Base-by-base conservation (phyloP, 2,113 vertebrate genomes). In the Atlantisia rogersi region DNA sequence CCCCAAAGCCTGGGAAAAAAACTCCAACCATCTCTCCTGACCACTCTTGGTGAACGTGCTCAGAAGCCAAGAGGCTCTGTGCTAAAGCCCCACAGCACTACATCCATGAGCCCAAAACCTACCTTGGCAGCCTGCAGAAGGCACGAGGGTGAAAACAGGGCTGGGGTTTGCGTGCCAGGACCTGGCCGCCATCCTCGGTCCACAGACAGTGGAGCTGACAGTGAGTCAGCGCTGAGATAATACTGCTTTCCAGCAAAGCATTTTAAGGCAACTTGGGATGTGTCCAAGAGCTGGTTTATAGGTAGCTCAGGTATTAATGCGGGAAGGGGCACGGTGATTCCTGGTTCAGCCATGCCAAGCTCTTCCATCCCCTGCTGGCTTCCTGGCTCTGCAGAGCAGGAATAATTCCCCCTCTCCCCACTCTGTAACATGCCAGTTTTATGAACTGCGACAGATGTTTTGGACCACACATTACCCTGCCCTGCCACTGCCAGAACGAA, bases 121-220 rank as follows among this genome's bases (percentile, higher is more conserved):
- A 48, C 52, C 46, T 28, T 46, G 74, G 48, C 44, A 75, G 25
- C 21, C 35, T 35, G 37, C 32, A 52, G 69, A 63, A 68, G 37
- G 29, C n/a, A 64, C 0, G 2, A 26, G 13, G 31, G 24, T 29
- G 15, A 40, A 40, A 64, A 53, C 35, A 52, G 31, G 25, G 19
- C 42, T 64, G 53, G 28, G 6, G 2, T 78, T 35, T 63, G 28
- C 22, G 12, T 8, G 53, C 8, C 21, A 22, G 35, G 37, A 48
- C 1, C 22, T 9, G 37, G 12, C 44, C 73, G 35, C 35, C 32
- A 11, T 32, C 50, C 37, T 22, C 6, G 22, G 14, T 19, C 50
- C 3, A 0, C 55, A 40, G n/a, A 37, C 0, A 0, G 40, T 18
- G 24, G 20, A 67, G 15, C 52, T 14, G 40, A 60, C 0, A 2